Conservation (phyloP, 2,888 invertebrate genomes). For the Dryobota labecula region DNA sequence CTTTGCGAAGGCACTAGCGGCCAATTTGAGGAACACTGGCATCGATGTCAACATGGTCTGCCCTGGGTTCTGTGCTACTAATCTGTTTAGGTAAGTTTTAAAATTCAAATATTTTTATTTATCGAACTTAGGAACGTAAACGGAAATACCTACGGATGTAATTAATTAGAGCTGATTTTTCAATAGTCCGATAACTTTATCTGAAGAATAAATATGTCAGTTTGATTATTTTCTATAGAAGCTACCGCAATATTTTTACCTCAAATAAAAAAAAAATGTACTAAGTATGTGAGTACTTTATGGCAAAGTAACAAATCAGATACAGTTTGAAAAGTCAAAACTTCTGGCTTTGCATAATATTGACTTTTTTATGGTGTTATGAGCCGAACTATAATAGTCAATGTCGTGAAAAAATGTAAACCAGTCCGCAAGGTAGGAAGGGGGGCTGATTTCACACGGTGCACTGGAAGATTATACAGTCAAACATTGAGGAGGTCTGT, state of each 20-base stretch:
- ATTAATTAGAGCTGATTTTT: too few relatives aligned
- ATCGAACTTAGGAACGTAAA: neutral
- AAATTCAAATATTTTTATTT: neutral
- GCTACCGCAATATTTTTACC: too few relatives aligned
- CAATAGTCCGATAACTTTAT: too few relatives aligned
- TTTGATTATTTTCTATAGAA: too few relatives aligned
- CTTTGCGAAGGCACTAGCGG: slow-evolving; percentile 92
- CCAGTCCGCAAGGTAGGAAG: neutral
- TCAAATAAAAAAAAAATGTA: too few relatives aligned
- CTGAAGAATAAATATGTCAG: too few relatives aligned
- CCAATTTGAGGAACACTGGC: slow-evolving; percentile 88
- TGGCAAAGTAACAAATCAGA: neutral
- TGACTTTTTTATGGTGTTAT: too few relatives aligned
- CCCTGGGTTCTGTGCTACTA: slow-evolving; percentile 95
- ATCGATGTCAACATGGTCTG: slow-evolving; percentile 93
- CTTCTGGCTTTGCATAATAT: neutral
- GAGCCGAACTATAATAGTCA: too few relatives aligned
- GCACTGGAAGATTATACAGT: neutral
- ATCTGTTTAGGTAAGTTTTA: slow-evolving; percentile 91
- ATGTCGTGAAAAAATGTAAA: neutral
- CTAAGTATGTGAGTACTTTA: too few relatives aligned
- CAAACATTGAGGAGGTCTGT: neutral
- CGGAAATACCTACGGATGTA: too few relatives aligned
- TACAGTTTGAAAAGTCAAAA: neutral
- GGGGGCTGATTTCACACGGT: neutral